phyloP scores from a whole-genome alignment of 2,888 invertebrate genomes.

The Gymnosoma rotundatum region DNA sequence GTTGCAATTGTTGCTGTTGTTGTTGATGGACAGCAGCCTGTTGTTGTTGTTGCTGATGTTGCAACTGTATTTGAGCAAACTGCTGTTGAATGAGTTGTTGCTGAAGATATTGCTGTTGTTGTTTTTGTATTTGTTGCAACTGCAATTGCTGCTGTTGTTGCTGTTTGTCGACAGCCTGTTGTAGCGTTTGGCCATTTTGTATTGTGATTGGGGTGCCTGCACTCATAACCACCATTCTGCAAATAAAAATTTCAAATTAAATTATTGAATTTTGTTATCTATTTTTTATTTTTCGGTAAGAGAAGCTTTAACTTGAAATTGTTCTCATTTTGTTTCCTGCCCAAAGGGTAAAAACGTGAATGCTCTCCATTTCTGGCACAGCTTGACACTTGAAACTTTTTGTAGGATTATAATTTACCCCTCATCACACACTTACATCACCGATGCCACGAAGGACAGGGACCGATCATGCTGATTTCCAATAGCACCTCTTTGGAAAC shows the following conservation, averaged over 20 bases:
- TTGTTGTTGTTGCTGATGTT: conserved; percentile 78
- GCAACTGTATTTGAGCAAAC: conserved; percentile 76
- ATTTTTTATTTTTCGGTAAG: too few relatives aligned
- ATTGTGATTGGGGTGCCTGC: conserved; percentile 80
- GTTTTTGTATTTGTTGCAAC: conserved; percentile 79
- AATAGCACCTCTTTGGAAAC: too few relatives aligned
- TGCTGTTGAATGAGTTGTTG: conserved; percentile 78
- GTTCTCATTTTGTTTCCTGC: too few relatives aligned
- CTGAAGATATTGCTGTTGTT: conserved; percentile 77
- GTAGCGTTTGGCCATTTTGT: conserved; percentile 80
- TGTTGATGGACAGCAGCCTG: conserved; percentile 75
- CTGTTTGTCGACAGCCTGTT: conserved; percentile 76
- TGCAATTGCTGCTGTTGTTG: conserved; percentile 76
- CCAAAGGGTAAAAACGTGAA: too few relatives aligned
- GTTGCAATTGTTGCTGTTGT: conserved; percentile 75
- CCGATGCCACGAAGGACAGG: too few relatives aligned
- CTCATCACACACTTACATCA: too few relatives aligned
- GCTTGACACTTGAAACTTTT: too few relatives aligned
- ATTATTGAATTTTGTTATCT: too few relatives aligned
- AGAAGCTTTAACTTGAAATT: too few relatives aligned
- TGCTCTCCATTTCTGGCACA: too few relatives aligned
- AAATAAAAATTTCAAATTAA: conserved; percentile 1
- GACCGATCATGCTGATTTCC: too few relatives aligned
- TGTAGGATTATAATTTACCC: too few relatives aligned
- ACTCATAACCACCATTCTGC: conserved; percentile 82